Conservation (phyloP, 1,140 invertebrate species). For the Pomacea maculata region DNA sequence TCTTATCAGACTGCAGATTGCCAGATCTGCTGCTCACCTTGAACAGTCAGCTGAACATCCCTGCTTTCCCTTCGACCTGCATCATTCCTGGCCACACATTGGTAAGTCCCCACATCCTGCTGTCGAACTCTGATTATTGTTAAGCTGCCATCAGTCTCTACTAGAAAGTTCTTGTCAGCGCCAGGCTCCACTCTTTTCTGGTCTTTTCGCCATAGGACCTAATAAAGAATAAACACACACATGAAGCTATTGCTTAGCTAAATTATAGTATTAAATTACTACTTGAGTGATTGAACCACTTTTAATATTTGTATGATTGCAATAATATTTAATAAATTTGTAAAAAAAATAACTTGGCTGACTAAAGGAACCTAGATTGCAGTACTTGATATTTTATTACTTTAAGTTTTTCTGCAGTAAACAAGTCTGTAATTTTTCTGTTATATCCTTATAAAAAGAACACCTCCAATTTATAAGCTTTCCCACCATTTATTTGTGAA, state of each 20-base stretch:
- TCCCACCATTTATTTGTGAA: no score
- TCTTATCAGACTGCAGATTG: not conserved
- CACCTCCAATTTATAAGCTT: no score
- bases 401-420: no score
- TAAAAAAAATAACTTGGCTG: no score
- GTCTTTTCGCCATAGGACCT: conserved; percentile 22
- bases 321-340: no score
- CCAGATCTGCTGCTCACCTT: conserved; percentile 9
- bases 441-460: no score
- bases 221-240: not conserved
- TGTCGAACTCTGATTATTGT: conserved; percentile 7
- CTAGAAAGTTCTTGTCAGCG: conserved; percentile 11
- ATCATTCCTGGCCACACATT: conserved; percentile 25
- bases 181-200: conserved; percentile 10
- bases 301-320: no score
- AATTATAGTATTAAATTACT: no score
- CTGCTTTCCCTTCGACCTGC: conserved; percentile 17
- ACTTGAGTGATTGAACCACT: no score
- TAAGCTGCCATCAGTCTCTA: conserved; percentile 9
- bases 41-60: conserved; percentile 14
- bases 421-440: no score
- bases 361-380: no score
- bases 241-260: not conserved
- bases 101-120: conserved; percentile 21
- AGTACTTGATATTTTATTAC: no score